Evolutionary conservation across 2,113 vertebrate species (phyloP).

Genomic region (Suricata suricatta): DNA sequence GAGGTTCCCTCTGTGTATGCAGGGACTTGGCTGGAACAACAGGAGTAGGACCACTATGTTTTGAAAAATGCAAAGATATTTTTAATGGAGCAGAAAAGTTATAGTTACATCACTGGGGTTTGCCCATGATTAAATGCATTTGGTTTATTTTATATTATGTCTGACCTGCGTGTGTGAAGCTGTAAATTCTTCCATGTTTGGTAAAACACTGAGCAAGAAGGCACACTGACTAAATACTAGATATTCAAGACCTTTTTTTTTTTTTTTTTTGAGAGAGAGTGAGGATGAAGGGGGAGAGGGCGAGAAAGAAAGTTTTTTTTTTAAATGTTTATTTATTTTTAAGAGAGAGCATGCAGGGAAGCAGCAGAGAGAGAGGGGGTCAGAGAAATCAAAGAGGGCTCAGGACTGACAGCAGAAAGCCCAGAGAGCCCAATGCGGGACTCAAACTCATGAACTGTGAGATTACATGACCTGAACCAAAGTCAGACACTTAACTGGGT

Average conservation of each 20-base stretch:
- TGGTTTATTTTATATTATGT: conserved; percentile 46
- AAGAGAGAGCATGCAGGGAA: too few relatives aligned
- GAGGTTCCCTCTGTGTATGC: not conserved
- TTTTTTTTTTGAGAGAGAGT: too few relatives aligned
- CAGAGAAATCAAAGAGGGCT: too few relatives aligned
- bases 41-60: not conserved
- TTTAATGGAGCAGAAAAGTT: conserved; percentile 56
- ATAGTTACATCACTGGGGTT: conserved; percentile 39
- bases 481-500: too few relatives aligned
- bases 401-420: too few relatives aligned
- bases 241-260: not conserved
- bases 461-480: too few relatives aligned
- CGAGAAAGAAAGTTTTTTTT: too few relatives aligned
- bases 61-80: conserved; percentile 22
- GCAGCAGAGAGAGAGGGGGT: too few relatives aligned
- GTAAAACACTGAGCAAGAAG: conserved; percentile 20
- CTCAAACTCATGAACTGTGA: too few relatives aligned
- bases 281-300: too few relatives aligned
- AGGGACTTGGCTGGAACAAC: not conserved
- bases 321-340: too few relatives aligned
- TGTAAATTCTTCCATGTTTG: conserved; percentile 22
- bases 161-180: not conserved
- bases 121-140: conserved; percentile 40
- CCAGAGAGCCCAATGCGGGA: too few relatives aligned
- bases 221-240: not conserved